Evolutionary conservation across 92 coral and sea anemone species (phyloP).

Genomic region (Palythoa grandis): DNA sequence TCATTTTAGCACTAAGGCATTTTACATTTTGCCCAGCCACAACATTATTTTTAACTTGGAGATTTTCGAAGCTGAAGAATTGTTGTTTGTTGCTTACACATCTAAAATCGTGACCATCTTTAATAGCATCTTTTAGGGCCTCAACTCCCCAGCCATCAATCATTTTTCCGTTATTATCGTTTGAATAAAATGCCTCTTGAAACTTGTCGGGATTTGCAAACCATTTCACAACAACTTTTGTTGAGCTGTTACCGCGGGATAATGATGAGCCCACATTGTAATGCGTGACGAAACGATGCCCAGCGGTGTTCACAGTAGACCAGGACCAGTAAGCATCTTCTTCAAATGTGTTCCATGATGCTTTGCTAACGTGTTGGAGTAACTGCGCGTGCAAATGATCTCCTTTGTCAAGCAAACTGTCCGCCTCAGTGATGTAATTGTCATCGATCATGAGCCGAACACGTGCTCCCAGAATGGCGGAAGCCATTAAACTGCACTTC

Average conservation of each 20-base stretch:
- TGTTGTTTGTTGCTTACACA: conserved; percentile 21
- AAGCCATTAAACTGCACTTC: conserved; percentile 65
- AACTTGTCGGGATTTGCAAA: conserved; percentile 35
- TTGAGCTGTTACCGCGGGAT: conserved; percentile 27
- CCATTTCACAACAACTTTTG: conserved; percentile 45
- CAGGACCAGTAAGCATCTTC: conserved; percentile 68
- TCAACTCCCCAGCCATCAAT: conserved; percentile 35
- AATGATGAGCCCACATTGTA: conserved; percentile 48
- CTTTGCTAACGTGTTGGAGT: conserved; percentile 79
- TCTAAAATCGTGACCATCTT: conserved; percentile 33
- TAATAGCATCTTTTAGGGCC: conserved; percentile 17
- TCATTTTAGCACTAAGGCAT: conserved; percentile 43
- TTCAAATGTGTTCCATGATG: conserved; percentile 78
- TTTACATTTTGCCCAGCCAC: conserved; percentile 42
- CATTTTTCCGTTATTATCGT: conserved; percentile 33
- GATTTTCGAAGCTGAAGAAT: conserved; percentile 31
- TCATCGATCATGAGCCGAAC: conserved; percentile 59
- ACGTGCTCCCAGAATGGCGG: conserved; percentile 80
- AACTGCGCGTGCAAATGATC: conserved; percentile 75
- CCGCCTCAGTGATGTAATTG: conserved; percentile 66
- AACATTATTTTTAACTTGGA: conserved; percentile 22
- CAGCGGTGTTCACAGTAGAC: conserved; percentile 50
- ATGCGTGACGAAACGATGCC: conserved; percentile 27
- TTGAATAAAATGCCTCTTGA: conserved; percentile 34
- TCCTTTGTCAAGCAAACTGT: conserved; percentile 61